Evolutionary conservation across 2,113 vertebrate genomes (phyloP).

Genomic region (Myotis yumanensis): DNA sequence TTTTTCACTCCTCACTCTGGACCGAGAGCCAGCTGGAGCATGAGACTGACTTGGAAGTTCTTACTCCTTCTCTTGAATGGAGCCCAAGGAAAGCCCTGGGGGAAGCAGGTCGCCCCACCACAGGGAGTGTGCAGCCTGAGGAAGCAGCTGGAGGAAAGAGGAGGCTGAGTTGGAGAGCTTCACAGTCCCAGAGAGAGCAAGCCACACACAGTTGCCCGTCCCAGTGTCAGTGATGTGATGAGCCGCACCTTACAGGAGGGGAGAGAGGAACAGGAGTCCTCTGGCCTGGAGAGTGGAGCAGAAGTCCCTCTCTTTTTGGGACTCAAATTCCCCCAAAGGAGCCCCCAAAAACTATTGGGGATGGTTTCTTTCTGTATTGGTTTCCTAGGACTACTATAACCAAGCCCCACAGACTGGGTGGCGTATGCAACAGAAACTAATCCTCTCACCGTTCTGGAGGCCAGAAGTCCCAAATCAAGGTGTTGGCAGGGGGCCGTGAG

Average conservation of each 20-base stretch:
- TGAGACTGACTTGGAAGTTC: not conserved
- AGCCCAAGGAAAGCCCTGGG: not conserved
- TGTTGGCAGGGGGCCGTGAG: not conserved
- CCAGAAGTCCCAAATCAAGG: not conserved
- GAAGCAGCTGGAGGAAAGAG: not conserved
- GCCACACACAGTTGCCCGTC: not conserved
- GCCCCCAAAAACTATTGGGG: not conserved
- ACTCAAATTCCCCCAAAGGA: not conserved
- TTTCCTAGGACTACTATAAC: not conserved
- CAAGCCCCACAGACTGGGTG: not conserved
- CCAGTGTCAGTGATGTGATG: not conserved
- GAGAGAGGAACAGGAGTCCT: not conserved
- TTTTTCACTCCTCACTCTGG: not conserved
- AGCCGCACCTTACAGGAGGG: not conserved
- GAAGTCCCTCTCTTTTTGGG: not conserved
- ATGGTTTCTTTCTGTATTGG: not conserved
- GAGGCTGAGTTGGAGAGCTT: not conserved
- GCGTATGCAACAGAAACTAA: not conserved
- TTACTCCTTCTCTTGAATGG: not conserved
- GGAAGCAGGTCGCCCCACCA: accelerated
- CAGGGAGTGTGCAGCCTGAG: not conserved
- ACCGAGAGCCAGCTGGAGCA: not conserved
- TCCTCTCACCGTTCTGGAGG: not conserved
- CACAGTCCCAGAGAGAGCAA: not conserved
- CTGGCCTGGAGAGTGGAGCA: not conserved